Conservation (phyloP, 2,888 invertebrate genomes). For the Peribatodes rhomboidaria region DNA sequence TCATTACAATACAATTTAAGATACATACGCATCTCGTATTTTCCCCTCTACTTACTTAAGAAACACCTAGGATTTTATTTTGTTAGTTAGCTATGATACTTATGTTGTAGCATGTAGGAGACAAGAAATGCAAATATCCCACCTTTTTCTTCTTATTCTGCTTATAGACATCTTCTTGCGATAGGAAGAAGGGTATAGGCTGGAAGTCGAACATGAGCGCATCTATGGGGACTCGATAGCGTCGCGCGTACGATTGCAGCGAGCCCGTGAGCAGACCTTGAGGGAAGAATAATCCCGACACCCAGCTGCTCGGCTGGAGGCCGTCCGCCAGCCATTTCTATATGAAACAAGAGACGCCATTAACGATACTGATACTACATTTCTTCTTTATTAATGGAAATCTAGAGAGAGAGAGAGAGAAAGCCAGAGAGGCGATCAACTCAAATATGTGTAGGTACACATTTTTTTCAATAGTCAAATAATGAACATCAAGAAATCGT, state of each 20-base stretch:
- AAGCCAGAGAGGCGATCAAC: too few species aligned
- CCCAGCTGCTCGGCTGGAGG: conserved; percentile 94
- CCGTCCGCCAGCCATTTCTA: conserved; percentile 91
- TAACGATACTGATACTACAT: too few species aligned
- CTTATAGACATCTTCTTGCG: conserved; percentile 89
- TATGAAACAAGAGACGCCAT: background rate
- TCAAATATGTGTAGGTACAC: too few species aligned
- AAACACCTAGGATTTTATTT: too few species aligned
- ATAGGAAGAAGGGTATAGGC: conserved; percentile 84
- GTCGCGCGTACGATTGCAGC: conserved; percentile 95
- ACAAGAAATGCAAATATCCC: background rate
- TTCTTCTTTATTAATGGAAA: too few species aligned
- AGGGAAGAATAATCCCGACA: conserved; percentile 97
- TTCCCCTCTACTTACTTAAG: too few species aligned
- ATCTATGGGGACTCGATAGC: conserved; percentile 95
- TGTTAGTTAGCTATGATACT: too few species aligned
- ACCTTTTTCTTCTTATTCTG: conserved; percentile 59
- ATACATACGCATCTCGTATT: too few species aligned
- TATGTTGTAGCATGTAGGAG: background rate
- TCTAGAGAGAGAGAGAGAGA: too few species aligned
- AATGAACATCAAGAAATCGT: too few species aligned
- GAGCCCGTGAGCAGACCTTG: conserved; percentile 97
- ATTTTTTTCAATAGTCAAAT: too few species aligned
- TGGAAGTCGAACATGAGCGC: conserved; percentile 93
- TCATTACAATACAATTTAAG: too few species aligned